Evolutionary conservation across 2,113 vertebrate species (phyloP), one percentile per base, ranked within the genome.

Genomic region (Eudyptes chrysolophus): DNA sequence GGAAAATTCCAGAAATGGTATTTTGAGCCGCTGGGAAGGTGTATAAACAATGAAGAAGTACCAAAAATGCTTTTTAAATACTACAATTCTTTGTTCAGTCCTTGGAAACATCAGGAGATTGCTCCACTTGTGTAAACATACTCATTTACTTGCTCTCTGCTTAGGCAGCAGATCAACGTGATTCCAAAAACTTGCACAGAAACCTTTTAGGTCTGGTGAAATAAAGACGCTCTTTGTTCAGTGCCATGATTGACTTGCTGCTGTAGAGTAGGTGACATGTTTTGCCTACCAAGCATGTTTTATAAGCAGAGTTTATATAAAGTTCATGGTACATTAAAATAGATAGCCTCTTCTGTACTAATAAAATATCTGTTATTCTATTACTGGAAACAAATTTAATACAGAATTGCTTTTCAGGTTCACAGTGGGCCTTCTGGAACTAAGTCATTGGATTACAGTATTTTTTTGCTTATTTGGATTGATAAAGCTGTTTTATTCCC

Each of bases 201-300:
- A 96, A 94, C 87, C 75, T 85, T 95, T 94, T 76, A 51, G 91
- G 77, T 58, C 90, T 84, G 81, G 30, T 61, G 94, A 40, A 96
- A 96, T 94, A 96, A 94, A 97, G 94, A 25, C 30, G 7, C 69
- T 54, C 95, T 97, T 95, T 97, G 95, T 97, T 97, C 62, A 2
- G 34, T 65, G 96, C 84, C 8, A 0, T 96, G 97, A 95, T 87
- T 96, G 95, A 87, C 94, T 97, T 8, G 7, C 70, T 93, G 89
- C 91, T 94, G 80, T n/a, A 61, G 77, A 87, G 83, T 69, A 91
- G 91, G 96, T 96, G 94, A 96, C 96, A 97, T 84, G 94, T 92
- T 96, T 94, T 96, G 93, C 95, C 95, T 97, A 97, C 95, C 91
- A 96, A 97, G 95, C 74, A 79, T 94, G 93, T 96, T 96, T 96